Conservation (phyloP, 2,888 invertebrate genomes). For the Bedellia somnulentella region DNA sequence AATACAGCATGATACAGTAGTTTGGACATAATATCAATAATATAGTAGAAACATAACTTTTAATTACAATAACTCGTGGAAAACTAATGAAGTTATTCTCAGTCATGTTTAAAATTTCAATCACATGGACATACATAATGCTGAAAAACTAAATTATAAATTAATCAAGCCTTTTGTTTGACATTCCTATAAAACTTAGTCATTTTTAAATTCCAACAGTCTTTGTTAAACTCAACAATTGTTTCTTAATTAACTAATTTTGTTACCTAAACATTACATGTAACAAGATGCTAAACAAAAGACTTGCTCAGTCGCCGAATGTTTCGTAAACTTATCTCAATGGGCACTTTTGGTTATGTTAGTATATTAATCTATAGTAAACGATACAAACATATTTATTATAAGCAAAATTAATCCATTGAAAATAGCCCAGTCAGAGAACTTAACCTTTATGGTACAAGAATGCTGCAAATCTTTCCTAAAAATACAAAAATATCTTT, state of each 20-base stretch:
- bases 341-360: conserved; percentile 64
- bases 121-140: no score
- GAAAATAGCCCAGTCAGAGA: conserved; percentile 47
- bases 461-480: conserved; percentile 29
- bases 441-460: conserved; percentile 49
- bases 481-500: conserved; percentile 58
- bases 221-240: conserved; percentile 56
- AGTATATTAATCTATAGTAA: conserved; percentile 54
- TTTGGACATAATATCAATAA: conserved; percentile 57
- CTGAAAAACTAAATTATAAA: no score
- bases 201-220: conserved; percentile 46
- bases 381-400: conserved; percentile 53
- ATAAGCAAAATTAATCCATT: conserved; percentile 55
- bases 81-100: no score
- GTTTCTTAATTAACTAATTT: conserved; percentile 51
- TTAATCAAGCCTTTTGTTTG: conserved; percentile 48
- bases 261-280: conserved; percentile 54
- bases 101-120: no score
- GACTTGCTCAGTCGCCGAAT: conserved; percentile 26
- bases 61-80: conserved; percentile 59
- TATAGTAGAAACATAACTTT: conserved; percentile 61
- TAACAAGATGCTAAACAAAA: conserved; percentile 52
- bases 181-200: conserved; percentile 41
- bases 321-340: conserved; percentile 57
- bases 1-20: conserved; percentile 62